A percentile compares a stretch with the other conserved stretches of the same genome.
phyloP scores from a whole-genome alignment of 2,888 invertebrate genomes.

The Meloe dianella region DNA sequence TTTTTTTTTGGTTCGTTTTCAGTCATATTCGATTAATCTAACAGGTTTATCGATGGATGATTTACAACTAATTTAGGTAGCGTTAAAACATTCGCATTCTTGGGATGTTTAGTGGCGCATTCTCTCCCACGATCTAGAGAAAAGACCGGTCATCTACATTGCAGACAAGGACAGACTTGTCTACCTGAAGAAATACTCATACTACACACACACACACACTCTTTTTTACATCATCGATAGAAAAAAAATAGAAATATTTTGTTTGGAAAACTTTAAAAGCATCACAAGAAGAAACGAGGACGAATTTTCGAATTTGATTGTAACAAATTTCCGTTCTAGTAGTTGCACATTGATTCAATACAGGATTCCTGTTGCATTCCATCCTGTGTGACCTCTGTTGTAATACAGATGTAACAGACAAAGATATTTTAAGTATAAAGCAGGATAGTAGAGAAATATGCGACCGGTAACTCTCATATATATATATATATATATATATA shows the following conservation, averaged over 20 bases:
- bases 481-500: too few species aligned
- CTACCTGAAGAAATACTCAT: constrained; percentile 34
- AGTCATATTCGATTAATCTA: constrained; percentile 42
- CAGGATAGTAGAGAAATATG: constrained; percentile 36
- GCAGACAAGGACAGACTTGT: constrained; percentile 44
- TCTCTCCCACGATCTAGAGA: constrained; percentile 57
- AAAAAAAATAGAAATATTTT: neutral
- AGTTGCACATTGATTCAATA: neutral
- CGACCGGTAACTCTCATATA: constrained; percentile 25
- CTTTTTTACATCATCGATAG: neutral
- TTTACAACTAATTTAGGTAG: constrained; percentile 54
- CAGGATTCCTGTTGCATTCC: constrained; percentile 4
- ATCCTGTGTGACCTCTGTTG: constrained; percentile 14
- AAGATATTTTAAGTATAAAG: constrained; percentile 25
- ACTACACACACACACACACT: neutral
- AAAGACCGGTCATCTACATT: constrained; percentile 52
- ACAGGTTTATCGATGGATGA: constrained; percentile 19
- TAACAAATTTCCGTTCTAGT: neutral
- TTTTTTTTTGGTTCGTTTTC: neutral
- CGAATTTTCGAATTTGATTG: neutral
- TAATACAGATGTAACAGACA: constrained; percentile 27
- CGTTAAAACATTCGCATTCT: constrained; percentile 59
- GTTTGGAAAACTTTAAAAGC: neutral
- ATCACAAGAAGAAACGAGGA: neutral
- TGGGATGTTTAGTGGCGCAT: constrained; percentile 54